phyloP scores from a whole-genome alignment of 1,140 invertebrate genomes.

The Drosophila albomicans region DNA sequence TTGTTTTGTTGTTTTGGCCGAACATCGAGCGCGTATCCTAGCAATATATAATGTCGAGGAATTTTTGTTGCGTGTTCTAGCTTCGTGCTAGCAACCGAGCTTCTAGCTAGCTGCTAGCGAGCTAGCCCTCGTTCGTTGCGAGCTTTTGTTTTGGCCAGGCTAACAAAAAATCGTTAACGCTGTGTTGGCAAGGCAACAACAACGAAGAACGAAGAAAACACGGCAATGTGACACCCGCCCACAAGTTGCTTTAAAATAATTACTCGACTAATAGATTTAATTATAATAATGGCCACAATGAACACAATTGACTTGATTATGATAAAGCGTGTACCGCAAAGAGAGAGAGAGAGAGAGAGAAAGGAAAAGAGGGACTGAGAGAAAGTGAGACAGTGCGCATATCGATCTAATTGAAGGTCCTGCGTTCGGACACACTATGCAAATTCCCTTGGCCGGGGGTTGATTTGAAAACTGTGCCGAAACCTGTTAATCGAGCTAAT shows the following conservation, averaged over 20 bases:
- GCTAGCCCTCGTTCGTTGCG: constrained; percentile 53
- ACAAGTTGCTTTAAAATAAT: constrained; percentile 41
- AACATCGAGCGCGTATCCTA: constrained; percentile 61
- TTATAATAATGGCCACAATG: constrained; percentile 62
- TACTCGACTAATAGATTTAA: constrained; percentile 50
- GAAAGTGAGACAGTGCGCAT: background rate
- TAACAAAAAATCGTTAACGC: constrained; percentile 71
- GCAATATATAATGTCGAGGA: constrained; percentile 63
- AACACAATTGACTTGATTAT: constrained; percentile 67
- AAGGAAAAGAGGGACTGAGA: background rate
- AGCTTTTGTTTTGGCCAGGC: constrained; percentile 62
- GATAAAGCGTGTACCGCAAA: background rate
- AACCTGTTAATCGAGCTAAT: constrained; percentile 80
- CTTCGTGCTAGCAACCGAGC: constrained; percentile 57
- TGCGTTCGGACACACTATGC: constrained; percentile 32
- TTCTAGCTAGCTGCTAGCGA: constrained; percentile 21
- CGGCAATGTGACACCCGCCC: background rate
- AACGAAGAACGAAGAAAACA: constrained; percentile 1
- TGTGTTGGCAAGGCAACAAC: constrained; percentile 60
- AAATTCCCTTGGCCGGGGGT: constrained; percentile 52
- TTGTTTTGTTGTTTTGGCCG: constrained; percentile 80
- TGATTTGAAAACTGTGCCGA: constrained; percentile 28
- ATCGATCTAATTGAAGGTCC: constrained; percentile 58
- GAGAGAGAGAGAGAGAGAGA: background rate
- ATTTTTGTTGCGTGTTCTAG: constrained; percentile 69